Conservation (phyloP, 2,888 invertebrate genomes). For the Lacanobia wlatinum region DNA sequence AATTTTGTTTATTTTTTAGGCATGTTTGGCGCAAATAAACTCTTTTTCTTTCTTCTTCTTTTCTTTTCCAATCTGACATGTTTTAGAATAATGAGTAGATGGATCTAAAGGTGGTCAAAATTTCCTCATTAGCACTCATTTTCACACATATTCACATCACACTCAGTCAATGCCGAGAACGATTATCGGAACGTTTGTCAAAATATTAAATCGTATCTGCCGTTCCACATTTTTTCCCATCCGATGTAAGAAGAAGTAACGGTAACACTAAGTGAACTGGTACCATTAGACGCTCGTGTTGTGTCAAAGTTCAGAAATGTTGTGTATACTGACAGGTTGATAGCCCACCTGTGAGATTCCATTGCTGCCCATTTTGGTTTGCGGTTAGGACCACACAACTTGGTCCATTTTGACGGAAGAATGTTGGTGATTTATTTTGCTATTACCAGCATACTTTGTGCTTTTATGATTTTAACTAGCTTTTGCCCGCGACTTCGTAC, state of each 20-base stretch:
- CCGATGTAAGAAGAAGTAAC: conserved; percentile 30
- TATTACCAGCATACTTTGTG: neutral
- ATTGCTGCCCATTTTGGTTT: neutral
- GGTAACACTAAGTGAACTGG: conserved; percentile 36
- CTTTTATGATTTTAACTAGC: too few relatives aligned
- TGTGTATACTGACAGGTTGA: conserved; percentile 24
- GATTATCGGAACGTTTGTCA: conserved; percentile 4
- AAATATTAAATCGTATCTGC: conserved; percentile 4
- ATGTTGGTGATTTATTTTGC: neutral
- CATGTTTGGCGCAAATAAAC: too few relatives aligned
- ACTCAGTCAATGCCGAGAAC: conserved; percentile 6
- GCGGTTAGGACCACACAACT: neutral
- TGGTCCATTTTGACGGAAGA: neutral
- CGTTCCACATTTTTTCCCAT: neutral
- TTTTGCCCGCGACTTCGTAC: too few relatives aligned
- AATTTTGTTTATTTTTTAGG: too few relatives aligned
- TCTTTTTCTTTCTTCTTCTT: too few relatives aligned
- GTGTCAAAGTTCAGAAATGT: conserved; percentile 40
- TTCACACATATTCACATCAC: conserved; percentile 12
- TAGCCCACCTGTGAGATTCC: conserved; percentile 10
- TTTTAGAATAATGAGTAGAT: neutral
- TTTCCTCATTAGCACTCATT: neutral
- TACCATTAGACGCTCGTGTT: conserved; percentile 29
- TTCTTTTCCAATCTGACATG: neutral
- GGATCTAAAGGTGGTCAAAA: neutral